Percentiles rank a stretch among this genome's conserved stretches.
Conservation (phyloP, 2,797 vertebrate species). For the Setipinna tenuifilis region DNA sequence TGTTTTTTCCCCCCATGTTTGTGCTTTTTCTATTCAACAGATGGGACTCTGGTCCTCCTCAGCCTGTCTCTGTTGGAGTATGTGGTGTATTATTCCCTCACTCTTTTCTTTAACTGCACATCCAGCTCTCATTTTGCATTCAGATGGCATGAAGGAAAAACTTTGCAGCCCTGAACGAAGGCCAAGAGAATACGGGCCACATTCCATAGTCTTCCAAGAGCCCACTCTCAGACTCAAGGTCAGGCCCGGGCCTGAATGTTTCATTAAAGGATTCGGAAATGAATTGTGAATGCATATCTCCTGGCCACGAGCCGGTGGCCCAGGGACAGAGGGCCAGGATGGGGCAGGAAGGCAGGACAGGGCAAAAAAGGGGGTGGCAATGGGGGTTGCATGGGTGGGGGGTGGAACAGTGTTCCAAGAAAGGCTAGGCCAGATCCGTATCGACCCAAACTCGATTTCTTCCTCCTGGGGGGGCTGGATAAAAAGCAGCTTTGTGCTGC, state of each 20-base stretch:
- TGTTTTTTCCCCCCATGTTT: neutral
- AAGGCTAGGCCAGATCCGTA: neutral
- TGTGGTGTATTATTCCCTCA: neutral
- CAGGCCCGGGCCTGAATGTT: constrained; percentile 62
- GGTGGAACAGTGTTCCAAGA: neutral
- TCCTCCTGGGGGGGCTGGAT: constrained; percentile 55
- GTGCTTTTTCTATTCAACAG: neutral
- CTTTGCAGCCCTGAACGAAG: constrained; percentile 36
- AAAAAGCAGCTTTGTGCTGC: constrained; percentile 60
- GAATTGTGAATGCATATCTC: constrained; percentile 63
- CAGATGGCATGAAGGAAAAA: constrained; percentile 23
- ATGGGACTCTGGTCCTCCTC: neutral
- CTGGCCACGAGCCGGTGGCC: constrained; percentile 47
- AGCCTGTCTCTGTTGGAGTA: neutral
- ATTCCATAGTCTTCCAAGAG: constrained; percentile 51
- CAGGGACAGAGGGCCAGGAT: constrained; percentile 34
- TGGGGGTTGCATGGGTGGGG: constrained; percentile 45
- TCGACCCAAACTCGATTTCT: neutral
- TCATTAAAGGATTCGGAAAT: constrained; percentile 66
- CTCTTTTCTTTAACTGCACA: neutral
- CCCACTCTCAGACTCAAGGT: constrained; percentile 56
- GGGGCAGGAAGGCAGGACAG: neutral
- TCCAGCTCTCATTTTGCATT: constrained; percentile 27
- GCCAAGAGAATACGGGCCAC: constrained; percentile 42
- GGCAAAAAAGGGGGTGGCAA: neutral